phyloP scores from a whole-genome alignment of 2,888 invertebrate species.

The Epirrhoe alternata region DNA sequence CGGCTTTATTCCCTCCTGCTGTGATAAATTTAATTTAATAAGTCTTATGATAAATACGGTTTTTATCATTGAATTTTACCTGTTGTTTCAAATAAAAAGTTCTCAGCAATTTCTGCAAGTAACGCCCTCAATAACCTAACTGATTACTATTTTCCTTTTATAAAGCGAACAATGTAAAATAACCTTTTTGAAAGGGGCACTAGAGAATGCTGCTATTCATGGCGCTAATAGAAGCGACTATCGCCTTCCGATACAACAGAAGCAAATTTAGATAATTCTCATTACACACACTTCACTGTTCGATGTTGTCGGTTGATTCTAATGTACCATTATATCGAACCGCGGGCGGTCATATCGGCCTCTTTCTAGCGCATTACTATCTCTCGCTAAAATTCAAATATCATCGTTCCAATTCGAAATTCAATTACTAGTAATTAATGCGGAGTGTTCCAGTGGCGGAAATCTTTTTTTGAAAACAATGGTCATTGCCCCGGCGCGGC shows the following conservation, averaged over 20 bases:
- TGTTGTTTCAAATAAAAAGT: constrained; percentile 35
- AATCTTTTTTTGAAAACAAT: constrained; percentile 81
- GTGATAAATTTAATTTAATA: constrained; percentile 63
- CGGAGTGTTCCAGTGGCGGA: constrained; percentile 77
- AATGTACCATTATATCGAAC: constrained; percentile 76
- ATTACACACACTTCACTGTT: constrained; percentile 83
- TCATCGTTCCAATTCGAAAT: constrained; percentile 88
- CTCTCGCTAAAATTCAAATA: constrained; percentile 85
- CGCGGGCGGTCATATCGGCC: constrained; percentile 76
- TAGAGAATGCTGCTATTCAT: constrained; percentile 78
- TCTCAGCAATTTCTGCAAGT: constrained; percentile 68
- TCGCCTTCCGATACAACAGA: constrained; percentile 78
- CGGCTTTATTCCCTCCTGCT: constrained; percentile 55
- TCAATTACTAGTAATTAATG: constrained; percentile 87
- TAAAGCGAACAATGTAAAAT: constrained; percentile 76
- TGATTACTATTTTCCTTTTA: constrained; percentile 78
- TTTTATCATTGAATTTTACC: constrained; percentile 25
- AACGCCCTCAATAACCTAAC: constrained; percentile 78
- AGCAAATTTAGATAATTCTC: constrained; percentile 83
- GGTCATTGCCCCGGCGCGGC: constrained; percentile 52
- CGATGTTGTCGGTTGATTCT: constrained; percentile 75
- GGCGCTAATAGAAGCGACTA: constrained; percentile 70
- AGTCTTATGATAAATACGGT: constrained; percentile 45
- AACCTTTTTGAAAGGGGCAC: constrained; percentile 76
- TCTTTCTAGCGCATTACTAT: constrained; percentile 82